Conservation (phyloP, 64 coral and sea anemone genomes). For the Cladopsammia gracilis region DNA sequence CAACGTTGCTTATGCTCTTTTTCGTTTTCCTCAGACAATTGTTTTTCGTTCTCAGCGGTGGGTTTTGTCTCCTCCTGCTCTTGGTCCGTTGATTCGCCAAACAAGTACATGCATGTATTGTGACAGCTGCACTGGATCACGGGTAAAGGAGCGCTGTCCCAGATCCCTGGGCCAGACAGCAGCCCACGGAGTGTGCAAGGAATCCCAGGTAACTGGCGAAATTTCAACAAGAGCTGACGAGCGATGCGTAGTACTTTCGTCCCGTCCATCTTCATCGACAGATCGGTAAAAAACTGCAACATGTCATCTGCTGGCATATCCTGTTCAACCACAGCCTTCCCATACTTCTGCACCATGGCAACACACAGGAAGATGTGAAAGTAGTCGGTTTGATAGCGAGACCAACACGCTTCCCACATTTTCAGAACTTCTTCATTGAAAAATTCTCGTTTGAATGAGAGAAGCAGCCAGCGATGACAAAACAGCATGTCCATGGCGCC, state of each 20-base stretch:
- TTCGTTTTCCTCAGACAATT: not conserved
- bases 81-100: not conserved
- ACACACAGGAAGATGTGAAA: slow-evolving; percentile 99
- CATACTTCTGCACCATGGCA: slow-evolving; percentile 91
- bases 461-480: slow-evolving; percentile 96
- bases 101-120: slow-evolving; percentile 8
- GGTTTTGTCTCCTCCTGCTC: not conserved
- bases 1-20: not conserved
- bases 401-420: slow-evolving; percentile 99
- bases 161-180: slow-evolving; percentile 92
- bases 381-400: slow-evolving; percentile 95
- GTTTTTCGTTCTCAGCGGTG: not conserved
- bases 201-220: slow-evolving; percentile 90
- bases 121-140: slow-evolving; percentile 92
- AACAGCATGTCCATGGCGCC: slow-evolving; percentile 92
- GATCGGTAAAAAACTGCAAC: slow-evolving; percentile 96
- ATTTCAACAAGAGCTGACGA: slow-evolving; percentile 84
- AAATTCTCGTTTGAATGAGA: slow-evolving; percentile 99
- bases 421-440: slow-evolving; percentile 78
- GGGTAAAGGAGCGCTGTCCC: slow-evolving; percentile 97
- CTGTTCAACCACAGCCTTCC: slow-evolving; percentile 54
- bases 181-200: slow-evolving; percentile 92
- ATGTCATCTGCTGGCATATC: slow-evolving; percentile 91
- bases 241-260: slow-evolving; percentile 80
- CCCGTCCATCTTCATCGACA: slow-evolving; percentile 98